These are phyloP conservation scores for Premnoplex brunnescens DNA, from an alignment of 2,797 vertebrate genomes.

Conservation along the genomic window DNA sequence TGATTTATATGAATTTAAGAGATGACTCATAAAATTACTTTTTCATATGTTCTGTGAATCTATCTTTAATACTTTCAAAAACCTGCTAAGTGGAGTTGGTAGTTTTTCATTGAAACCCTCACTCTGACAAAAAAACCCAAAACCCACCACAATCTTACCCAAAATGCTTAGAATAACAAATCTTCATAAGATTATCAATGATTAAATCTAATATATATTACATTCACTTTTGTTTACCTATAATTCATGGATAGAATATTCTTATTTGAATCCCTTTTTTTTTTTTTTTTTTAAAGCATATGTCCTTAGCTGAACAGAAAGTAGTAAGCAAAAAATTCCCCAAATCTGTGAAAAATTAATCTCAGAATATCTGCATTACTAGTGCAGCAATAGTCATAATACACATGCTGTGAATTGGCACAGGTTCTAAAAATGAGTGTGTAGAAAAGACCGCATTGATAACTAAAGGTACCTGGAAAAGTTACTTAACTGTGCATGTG, in stretches of 20 bases:
- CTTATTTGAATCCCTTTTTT: neutral
- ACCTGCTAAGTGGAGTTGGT: neutral
- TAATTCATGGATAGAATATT: neutral
- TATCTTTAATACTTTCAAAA: neutral
- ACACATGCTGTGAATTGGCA: neutral
- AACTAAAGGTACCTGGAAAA: neutral
- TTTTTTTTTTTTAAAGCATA: neutral
- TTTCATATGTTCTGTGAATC: neutral
- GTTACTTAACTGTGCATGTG: neutral
- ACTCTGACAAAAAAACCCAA: accelerated
- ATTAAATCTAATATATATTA: neutral
- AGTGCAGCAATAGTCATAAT: neutral
- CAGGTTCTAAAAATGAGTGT: neutral
- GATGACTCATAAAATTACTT: neutral
- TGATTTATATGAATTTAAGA: neutral
- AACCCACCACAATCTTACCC: neutral
- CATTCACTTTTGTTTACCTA: neutral
- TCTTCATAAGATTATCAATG: neutral
- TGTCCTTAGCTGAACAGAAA: neutral
- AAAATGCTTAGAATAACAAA: neutral
- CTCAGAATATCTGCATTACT: neutral
- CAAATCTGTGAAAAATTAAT: neutral
- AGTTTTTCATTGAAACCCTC: neutral
- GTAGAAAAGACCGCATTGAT: neutral
- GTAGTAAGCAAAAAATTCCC: conserved; percentile 13